These are phyloP conservation scores for Oxystoma pomonae DNA, from an alignment of 2,888 invertebrate species.

Conservation along the genomic window DNA sequence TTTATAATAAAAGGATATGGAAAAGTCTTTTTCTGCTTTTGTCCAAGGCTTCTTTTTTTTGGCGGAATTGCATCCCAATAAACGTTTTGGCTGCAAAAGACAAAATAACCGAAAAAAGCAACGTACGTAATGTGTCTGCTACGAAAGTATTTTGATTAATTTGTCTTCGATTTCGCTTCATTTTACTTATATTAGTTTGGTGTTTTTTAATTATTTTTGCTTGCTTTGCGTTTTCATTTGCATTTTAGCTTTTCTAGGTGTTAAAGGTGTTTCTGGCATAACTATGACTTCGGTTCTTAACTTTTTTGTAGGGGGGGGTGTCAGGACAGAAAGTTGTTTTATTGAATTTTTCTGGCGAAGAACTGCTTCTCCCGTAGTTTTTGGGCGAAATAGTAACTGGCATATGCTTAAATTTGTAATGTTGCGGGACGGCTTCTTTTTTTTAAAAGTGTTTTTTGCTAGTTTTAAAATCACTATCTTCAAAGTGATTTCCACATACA, in stretches of 20 bases:
- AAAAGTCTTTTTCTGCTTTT: neutral
- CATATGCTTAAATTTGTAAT: too few relatives aligned
- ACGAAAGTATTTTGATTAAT: neutral
- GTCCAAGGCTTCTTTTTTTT: neutral
- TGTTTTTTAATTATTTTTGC: neutral
- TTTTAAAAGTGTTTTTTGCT: too few relatives aligned
- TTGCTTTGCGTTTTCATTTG: neutral
- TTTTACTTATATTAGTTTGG: neutral
- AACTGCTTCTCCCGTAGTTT: too few relatives aligned
- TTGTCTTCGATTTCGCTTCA: neutral
- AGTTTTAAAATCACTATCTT: too few relatives aligned
- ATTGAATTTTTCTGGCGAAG: too few relatives aligned
- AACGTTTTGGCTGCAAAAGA: neutral
- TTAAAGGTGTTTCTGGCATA: neutral
- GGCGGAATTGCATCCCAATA: neutral
- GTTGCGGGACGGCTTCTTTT: too few relatives aligned
- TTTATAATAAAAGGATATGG: conserved; percentile 6
- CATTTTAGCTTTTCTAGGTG: neutral
- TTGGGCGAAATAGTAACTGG: too few relatives aligned
- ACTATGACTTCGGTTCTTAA: neutral
- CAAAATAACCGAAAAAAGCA: neutral
- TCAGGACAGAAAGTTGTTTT: neutral
- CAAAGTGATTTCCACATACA: too few relatives aligned
- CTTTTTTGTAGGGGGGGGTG: neutral
- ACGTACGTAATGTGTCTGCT: neutral